Evolutionary conservation across 2,113 vertebrate species (phyloP), one percentile per base, ranked within the genome.

Genomic region (Myiozetetes cayanensis): DNA sequence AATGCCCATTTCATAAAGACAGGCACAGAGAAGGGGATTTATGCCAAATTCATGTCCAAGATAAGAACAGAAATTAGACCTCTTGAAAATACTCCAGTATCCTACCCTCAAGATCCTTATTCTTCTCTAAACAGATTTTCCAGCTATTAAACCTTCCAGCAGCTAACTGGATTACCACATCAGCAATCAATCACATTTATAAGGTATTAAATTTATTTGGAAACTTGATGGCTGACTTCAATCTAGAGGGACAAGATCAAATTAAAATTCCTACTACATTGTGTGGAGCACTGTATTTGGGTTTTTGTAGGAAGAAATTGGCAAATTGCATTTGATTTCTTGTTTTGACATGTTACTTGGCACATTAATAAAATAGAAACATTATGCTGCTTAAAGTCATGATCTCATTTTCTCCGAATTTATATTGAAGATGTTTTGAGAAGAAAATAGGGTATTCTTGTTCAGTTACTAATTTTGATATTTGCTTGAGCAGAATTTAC

Each of bases 121-220:
- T 94, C 67, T 87, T 80, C 68, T 88, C 74, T 83, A 95, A 94
- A 85, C 50, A 21, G 71, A 91, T 95, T 94, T 82, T 88, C 74
- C 35, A 90, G 71, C 91, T 93, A 91, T 66, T 83, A 96, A 87
- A 90, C 59, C 77, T 74, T 81, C 55, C 52, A 88, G 75, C 39
- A 93, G 12, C 49, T 91, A 89, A 87, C 53, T 63, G 63, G 75
- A 93, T 95, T 95, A 93, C 71, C 27, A 67, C 62, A 87, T 91
- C 74, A 93, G 35, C 90, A 93, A 94, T 94, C 90, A 94, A 73
- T 94, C 93, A 93, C 58, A 89, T 94, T 95, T 91, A 94, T 88
- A 93, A 66, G 39, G 75, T 70, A 95, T 87, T 91, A 96, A 94
- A 90, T 93, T 94, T 90, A 93, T 75, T 70, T 70, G 53, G 55